phyloP scores from a whole-genome alignment of 2,888 invertebrate species.

The Calameuta pallipes region DNA sequence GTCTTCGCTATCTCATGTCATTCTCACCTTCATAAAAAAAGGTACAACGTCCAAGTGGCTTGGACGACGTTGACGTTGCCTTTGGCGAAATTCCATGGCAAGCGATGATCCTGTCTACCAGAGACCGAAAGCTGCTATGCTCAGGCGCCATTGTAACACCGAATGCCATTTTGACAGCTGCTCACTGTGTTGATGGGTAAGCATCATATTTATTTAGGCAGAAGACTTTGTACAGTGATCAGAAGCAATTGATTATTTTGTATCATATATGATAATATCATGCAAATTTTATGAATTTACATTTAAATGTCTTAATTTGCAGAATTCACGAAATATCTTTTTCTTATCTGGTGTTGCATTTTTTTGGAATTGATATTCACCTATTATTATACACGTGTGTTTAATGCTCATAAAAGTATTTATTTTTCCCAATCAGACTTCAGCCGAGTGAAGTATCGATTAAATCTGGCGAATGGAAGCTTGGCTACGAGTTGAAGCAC shows the following conservation, averaged over 20 bases:
- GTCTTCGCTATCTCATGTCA: conserved; percentile 9
- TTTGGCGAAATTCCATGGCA: conserved; percentile 91
- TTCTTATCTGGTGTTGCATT: neutral
- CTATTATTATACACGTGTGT: neutral
- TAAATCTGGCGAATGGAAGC: conserved; percentile 87
- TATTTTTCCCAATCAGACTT: conserved; percentile 66
- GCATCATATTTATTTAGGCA: neutral
- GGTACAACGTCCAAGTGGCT: conserved; percentile 45
- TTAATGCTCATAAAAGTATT: neutral
- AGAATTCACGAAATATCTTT: neutral
- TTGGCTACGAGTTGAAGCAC: conserved; percentile 74
- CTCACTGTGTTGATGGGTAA: conserved; percentile 85
- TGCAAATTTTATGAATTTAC: neutral
- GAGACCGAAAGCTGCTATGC: conserved; percentile 79
- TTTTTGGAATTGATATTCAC: neutral
- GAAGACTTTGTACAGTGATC: neutral
- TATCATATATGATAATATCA: neutral
- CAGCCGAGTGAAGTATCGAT: conserved; percentile 76
- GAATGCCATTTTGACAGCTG: conserved; percentile 81
- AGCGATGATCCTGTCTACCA: conserved; percentile 81
- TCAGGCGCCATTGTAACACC: conserved; percentile 83
- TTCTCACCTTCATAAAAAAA: conserved; percentile 28
- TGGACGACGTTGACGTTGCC: conserved; percentile 70
- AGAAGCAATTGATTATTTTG: neutral
- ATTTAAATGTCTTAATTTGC: neutral